Evolutionary conservation across 1,140 invertebrate species (phyloP).

Genomic region (Ooceraea biroi): DNA sequence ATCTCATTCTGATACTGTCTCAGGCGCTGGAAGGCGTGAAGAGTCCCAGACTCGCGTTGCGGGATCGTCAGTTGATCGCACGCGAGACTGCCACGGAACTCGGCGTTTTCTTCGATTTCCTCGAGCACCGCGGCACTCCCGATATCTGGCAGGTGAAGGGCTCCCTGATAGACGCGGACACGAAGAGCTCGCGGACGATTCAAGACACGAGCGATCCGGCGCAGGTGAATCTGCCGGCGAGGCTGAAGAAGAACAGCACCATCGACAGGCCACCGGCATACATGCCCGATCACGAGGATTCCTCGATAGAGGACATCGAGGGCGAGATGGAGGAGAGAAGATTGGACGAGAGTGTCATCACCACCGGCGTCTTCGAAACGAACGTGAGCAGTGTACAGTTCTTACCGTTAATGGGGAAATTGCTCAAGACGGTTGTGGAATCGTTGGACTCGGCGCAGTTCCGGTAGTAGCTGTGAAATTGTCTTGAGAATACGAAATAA

Average conservation of each 20-base stretch:
- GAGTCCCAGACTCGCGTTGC: conserved; percentile 81
- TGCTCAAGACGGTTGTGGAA: conserved; percentile 83
- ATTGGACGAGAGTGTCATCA: conserved; percentile 73
- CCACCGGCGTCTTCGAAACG: conserved; percentile 80
- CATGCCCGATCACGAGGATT: conserved; percentile 55
- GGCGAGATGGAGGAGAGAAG: conserved; percentile 39
- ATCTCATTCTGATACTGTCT: conserved; percentile 82
- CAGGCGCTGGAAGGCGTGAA: conserved; percentile 84
- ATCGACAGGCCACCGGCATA: conserved; percentile 72
- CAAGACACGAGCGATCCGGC: conserved; percentile 59
- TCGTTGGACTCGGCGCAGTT: conserved; percentile 83
- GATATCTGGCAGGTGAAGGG: conserved; percentile 74
- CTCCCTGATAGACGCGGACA: conserved; percentile 78
- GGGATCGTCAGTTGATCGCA: conserved; percentile 84
- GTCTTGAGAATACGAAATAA: neutral
- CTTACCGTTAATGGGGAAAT: conserved; percentile 81
- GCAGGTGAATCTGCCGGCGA: conserved; percentile 74
- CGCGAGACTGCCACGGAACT: conserved; percentile 84
- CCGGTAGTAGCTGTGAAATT: conserved; percentile 68
- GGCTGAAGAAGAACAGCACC: conserved; percentile 76
- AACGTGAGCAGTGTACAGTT: conserved; percentile 76
- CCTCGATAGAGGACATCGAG: conserved; percentile 31
- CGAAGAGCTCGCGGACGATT: conserved; percentile 73
- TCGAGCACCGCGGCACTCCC: conserved; percentile 78
- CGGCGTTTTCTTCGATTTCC: conserved; percentile 84